Conservation (phyloP, 2,113 vertebrate species). For the Cichladusa arquata region DNA sequence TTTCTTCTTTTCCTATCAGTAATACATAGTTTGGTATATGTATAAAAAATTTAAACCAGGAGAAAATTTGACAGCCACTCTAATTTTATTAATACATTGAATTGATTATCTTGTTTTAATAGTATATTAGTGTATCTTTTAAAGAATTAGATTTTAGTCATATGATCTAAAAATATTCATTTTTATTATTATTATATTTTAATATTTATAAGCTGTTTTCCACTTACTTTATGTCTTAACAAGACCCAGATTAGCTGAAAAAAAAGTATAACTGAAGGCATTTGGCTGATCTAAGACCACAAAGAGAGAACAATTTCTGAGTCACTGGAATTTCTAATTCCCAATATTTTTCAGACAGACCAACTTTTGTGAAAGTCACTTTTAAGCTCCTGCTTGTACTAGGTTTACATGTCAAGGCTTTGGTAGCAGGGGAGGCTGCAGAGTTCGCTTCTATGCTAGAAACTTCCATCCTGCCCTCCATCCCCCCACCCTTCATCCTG, state of each 20-base stretch:
- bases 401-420: background rate
- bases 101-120: background rate
- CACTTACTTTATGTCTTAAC: background rate
- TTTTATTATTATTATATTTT: background rate
- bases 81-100: background rate
- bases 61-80: background rate
- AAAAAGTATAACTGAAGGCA: background rate
- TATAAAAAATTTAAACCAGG: background rate
- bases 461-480: background rate
- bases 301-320: background rate
- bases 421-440: accelerated
- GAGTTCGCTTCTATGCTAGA: background rate
- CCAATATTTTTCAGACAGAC: background rate
- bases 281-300: background rate
- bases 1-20: background rate
- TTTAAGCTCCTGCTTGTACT: background rate
- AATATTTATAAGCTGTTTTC: background rate
- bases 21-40: background rate
- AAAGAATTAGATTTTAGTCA: background rate
- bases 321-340: background rate
- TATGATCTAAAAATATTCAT: background rate
- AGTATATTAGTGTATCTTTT: background rate
- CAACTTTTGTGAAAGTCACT: background rate
- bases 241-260: background rate
- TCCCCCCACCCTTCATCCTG: background rate